Evolutionary conservation across 2,888 invertebrate genomes (phyloP).

Genomic region (Metalampra italica): DNA sequence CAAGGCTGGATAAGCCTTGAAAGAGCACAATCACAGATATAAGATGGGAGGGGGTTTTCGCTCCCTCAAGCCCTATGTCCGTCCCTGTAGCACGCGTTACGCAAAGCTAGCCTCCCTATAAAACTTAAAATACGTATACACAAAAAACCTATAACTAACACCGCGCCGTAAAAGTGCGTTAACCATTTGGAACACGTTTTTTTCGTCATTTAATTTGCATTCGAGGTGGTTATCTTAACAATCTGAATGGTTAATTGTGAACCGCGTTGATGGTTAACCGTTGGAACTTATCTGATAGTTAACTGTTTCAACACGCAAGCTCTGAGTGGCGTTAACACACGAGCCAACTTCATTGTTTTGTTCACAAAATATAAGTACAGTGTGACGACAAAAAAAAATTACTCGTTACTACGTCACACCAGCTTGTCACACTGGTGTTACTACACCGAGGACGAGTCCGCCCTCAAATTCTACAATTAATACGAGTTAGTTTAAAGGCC

Average conservation of each 20-base stretch:
- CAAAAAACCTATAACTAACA: background rate
- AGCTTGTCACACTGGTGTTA: no score
- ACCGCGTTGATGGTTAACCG: slow-evolving; percentile 55
- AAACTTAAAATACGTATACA: slow-evolving; percentile 3
- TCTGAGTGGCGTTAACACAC: slow-evolving; percentile 14
- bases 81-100: background rate
- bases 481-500: no score
- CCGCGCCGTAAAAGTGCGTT: slow-evolving; percentile 16
- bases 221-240: slow-evolving; percentile 42
- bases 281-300: slow-evolving; percentile 55
- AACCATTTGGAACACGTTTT: slow-evolving; percentile 11
- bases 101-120: slow-evolving; percentile 5
- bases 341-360: background rate
- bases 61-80: no score
- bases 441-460: no score
- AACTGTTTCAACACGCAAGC: slow-evolving; percentile 55
- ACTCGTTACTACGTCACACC: no score
- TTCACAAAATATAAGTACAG: no score
- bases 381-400: no score
- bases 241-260: slow-evolving; percentile 69
- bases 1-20: no score
- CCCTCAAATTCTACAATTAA: no score
- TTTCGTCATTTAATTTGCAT: slow-evolving; percentile 61
- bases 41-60: no score
- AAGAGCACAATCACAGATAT: no score